Evolutionary conservation across 2,797 vertebrate genomes (phyloP).

Genomic region (Oryzias sinensis): DNA sequence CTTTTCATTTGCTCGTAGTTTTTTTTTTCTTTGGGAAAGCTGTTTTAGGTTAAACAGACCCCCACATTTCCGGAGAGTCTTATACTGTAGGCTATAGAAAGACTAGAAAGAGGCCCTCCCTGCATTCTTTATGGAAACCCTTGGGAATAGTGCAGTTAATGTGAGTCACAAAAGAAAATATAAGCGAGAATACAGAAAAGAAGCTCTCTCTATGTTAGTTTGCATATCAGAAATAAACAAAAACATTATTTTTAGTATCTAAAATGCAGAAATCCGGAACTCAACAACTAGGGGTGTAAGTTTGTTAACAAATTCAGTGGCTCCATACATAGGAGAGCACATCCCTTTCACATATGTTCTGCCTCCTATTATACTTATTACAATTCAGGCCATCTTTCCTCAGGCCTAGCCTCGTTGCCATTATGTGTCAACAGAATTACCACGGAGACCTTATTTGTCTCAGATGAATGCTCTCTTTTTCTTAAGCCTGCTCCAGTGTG

Average conservation of each 20-base stretch:
- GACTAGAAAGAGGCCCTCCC: slow-evolving; percentile 51
- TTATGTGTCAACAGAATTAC: slow-evolving; percentile 67
- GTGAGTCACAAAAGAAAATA: slow-evolving; percentile 24
- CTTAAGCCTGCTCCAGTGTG: slow-evolving; percentile 33
- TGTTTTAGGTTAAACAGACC: slow-evolving; percentile 60
- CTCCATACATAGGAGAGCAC: slow-evolving; percentile 53
- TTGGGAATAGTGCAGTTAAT: slow-evolving; percentile 31
- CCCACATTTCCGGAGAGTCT: slow-evolving; percentile 42
- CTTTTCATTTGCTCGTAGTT: slow-evolving; percentile 21
- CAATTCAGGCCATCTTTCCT: slow-evolving; percentile 48
- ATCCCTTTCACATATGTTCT: slow-evolving; percentile 54
- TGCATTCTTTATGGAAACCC: slow-evolving; percentile 49
- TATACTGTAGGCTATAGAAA: slow-evolving; percentile 52
- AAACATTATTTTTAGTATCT: too few species aligned
- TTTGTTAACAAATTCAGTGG: slow-evolving; percentile 29
- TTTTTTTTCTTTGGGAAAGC: slow-evolving; percentile 39
- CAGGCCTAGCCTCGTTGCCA: slow-evolving; percentile 51
- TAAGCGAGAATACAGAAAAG: slow-evolving; percentile 2
- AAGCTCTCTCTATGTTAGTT: slow-evolving; percentile 11
- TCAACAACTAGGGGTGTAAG: neutral
- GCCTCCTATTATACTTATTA: slow-evolving; percentile 62
- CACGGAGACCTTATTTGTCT: slow-evolving; percentile 53
- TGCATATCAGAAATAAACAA: slow-evolving; percentile 10
- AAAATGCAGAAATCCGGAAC: too few species aligned
- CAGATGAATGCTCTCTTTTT: slow-evolving; percentile 30